phyloP scores from a whole-genome alignment of 2,113 vertebrate species.

The Prietella phreatophila region DNA sequence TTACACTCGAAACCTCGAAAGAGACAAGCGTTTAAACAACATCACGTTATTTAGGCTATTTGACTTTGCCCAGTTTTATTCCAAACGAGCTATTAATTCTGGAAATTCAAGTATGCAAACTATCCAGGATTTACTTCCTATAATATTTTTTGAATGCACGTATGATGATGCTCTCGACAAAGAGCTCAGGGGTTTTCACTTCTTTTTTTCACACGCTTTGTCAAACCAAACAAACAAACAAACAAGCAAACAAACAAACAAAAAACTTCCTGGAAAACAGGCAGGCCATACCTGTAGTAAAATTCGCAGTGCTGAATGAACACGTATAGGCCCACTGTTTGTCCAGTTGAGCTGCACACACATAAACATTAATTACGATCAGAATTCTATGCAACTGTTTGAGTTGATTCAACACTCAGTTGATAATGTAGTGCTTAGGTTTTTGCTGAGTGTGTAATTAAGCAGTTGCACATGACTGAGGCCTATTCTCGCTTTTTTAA shows the following conservation, averaged over 20 bases:
- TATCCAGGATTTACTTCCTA: not conserved
- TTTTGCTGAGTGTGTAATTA: slow-evolving; percentile 34
- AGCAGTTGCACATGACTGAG: slow-evolving; percentile 23
- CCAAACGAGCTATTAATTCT: too few species aligned
- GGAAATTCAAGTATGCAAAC: not conserved
- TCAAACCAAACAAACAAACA: not conserved
- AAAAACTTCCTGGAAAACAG: not conserved
- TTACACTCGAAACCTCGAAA: not conserved
- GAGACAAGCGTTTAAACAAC: not conserved
- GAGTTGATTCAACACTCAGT: not conserved
- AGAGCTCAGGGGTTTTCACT: not conserved
- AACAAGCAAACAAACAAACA: not conserved
- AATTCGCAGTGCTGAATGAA: not conserved
- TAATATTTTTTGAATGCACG: not conserved
- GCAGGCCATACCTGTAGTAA: not conserved
- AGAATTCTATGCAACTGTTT: not conserved
- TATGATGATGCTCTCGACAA: not conserved
- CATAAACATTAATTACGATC: not conserved
- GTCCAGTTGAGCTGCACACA: not conserved
- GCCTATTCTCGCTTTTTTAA: slow-evolving; percentile 15
- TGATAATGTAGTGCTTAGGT: not conserved
- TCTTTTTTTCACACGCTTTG: not conserved
- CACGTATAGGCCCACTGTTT: not conserved
- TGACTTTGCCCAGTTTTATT: not conserved
- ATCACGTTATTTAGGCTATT: not conserved